Evolutionary conservation across 2,113 vertebrate species (phyloP).

Genomic region (Chaetura pelagica): DNA sequence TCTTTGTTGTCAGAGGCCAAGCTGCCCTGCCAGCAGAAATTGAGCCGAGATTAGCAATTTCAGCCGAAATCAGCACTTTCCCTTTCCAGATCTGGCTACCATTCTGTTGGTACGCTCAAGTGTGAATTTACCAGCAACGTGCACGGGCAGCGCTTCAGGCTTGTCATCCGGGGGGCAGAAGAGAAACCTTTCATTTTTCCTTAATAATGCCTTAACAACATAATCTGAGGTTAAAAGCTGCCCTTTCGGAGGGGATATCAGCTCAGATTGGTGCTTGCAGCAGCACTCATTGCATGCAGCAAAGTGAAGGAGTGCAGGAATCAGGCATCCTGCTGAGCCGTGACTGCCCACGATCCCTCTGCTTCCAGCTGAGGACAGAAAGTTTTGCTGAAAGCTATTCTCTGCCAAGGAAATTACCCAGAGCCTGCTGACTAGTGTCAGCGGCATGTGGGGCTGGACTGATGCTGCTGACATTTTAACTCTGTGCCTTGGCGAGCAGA

Average conservation of each 20-base stretch:
- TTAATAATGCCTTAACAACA: accelerated
- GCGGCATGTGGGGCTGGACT: not conserved
- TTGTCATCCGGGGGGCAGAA: not conserved
- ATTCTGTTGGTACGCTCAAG: accelerated
- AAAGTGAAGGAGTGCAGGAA: not conserved
- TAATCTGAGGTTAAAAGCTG: not conserved
- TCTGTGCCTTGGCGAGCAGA: not conserved
- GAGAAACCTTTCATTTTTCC: not conserved
- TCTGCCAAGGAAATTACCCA: not conserved
- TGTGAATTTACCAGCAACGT: not conserved
- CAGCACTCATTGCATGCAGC: accelerated
- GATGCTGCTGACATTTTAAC: not conserved
- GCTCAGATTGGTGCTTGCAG: not conserved
- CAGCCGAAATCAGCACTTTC: not conserved
- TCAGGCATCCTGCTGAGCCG: accelerated
- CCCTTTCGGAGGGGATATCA: not conserved
- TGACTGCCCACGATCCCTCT: not conserved
- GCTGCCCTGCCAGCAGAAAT: not conserved
- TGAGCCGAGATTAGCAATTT: constrained; percentile 26
- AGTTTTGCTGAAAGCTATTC: not conserved
- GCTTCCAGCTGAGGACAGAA: not conserved
- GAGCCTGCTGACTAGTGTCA: not conserved
- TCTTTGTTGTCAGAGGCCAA: constrained; percentile 28
- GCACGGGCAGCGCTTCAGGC: accelerated
- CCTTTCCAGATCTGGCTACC: not conserved